Evolutionary conservation across 2,888 invertebrate genomes (phyloP), one percentile per base, ranked within the genome.

Genomic region (Microchrysa polita): DNA sequence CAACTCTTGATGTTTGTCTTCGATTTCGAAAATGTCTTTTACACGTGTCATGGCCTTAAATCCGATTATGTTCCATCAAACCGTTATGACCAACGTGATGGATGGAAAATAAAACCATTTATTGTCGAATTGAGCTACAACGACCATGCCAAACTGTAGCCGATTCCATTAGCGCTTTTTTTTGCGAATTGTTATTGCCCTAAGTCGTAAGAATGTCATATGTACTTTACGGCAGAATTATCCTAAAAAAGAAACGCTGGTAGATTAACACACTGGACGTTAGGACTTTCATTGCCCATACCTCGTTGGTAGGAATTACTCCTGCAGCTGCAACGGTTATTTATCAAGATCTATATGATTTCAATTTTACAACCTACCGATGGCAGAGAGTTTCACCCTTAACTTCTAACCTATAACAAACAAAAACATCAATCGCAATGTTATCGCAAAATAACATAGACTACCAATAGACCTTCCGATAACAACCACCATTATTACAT

Each of bases 391-490:
- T 65, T 48, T n/a, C 20, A 23, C n/a, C 9, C 34, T 34, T n/a
- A n/a, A n/a, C n/a, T n/a, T n/a, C 27, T 34, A 34, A 5, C 2
- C 5, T 48, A n/a, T 48, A n/a, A 22, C 22, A 44, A 65, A 22
- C 44, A 65, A 48, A 12, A 65, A 65, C 65, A 65, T 65, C 65
- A 44, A 65, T 65, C 27, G 27, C 7, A 34, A 34, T 34, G 27
- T 34, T 34, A 34, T 34, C 27, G 27, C 7, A 34, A 34, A 34
- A 34, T n/a, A 34, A 34, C 27, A 34, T 7, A 34, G n/a, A n/a
- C 27, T 34, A 34, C 27, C 7, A 5, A 34, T 34, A 7, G 7
- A 34, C 27, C 27, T 65, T 22, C 23, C 48, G 22, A 22, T n/a
- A n/a, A n/a, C n/a, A n/a, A 65, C 44, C 65, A 23, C 42, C 12